Base-by-base conservation (phyloP, 1,140 invertebrate genomes). In the Pogonognathellus flavescens region DNA sequence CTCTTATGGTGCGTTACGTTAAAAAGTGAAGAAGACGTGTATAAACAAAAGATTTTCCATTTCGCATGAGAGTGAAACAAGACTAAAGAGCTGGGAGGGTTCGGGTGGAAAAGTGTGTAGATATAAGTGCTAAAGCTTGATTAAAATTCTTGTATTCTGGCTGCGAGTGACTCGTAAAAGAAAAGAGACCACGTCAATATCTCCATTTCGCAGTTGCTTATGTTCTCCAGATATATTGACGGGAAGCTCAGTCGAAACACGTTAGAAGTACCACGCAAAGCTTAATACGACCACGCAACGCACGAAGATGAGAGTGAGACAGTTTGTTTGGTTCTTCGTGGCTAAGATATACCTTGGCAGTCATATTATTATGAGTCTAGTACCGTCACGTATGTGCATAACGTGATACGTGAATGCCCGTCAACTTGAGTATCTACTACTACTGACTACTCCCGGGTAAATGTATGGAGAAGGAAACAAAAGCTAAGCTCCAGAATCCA, bases 81-180 rank as follows among this genome's bases (percentile, higher is more conserved):
- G 2, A 6, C 6, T 6, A 41, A 41, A 41, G 31, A 41, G 31
- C 31, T 41, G 6, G 31, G 31, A 41, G 31, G 31, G 31, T 3
- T 41, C n/a, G 31, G 31, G 1, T 41, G 59, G 49, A 76, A 76
- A 76, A 76, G 16, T 76, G 16, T 49, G 7, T 14, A 76, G 25
- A 50, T 76, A 49, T 76, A 16, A n/a, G 41, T 76, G 25, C 41
- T 66, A 8, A n/a, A n/a, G 41, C 16, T 76, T 76, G 70, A 76
- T 76, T 76, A 76, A 50, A 76, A 76, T 76, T 76, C 18, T 76
- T 49, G 14, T n/a, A 41, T 76, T 76, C 31, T 76, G 25, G 62
- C 62, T 76, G 10, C 14, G 49, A 31, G 31, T 49, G 18, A 50
- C 25, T 72, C 66, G 41, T 72, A 76, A 76, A 76, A 76, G 70